These are phyloP conservation scores for Arctia plantaginis DNA, from an alignment of 2,888 invertebrate species.

Conservation along the genomic window DNA sequence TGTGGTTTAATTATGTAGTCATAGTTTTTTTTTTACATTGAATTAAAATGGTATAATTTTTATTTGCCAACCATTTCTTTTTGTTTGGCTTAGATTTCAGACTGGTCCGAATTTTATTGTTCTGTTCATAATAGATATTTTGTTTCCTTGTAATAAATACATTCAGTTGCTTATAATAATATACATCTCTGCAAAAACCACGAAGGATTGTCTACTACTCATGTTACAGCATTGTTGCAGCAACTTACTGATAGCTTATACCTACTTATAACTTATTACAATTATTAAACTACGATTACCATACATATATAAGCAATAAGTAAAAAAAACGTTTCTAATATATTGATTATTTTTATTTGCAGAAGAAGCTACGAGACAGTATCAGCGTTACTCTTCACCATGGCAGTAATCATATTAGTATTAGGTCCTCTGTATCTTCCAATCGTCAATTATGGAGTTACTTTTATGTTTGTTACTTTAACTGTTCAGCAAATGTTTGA, in stretches of 20 bases:
- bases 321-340: not conserved
- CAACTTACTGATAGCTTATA: too few relatives aligned
- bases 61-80: not conserved
- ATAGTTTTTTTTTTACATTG: too few relatives aligned
- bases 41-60: not conserved
- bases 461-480: conserved; percentile 84
- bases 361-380: conserved; percentile 81
- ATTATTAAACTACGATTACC: too few relatives aligned
- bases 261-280: too few relatives aligned
- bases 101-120: too few relatives aligned
- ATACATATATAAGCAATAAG: not conserved
- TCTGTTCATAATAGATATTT: too few relatives aligned
- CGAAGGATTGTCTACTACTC: too few relatives aligned
- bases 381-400: conserved; percentile 80
- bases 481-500: conserved; percentile 86
- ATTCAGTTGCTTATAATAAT: too few relatives aligned
- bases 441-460: conserved; percentile 87
- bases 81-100: not conserved
- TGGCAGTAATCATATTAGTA: conserved; percentile 85
- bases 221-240: too few relatives aligned
- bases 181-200: too few relatives aligned
- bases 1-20: too few relatives aligned
- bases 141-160: too few relatives aligned
- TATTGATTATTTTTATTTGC: conserved; percentile 56
- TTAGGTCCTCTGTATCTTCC: conserved; percentile 88